Base-by-base conservation (phyloP, 2,113 vertebrate genomes). In the Procavia capensis region DNA sequence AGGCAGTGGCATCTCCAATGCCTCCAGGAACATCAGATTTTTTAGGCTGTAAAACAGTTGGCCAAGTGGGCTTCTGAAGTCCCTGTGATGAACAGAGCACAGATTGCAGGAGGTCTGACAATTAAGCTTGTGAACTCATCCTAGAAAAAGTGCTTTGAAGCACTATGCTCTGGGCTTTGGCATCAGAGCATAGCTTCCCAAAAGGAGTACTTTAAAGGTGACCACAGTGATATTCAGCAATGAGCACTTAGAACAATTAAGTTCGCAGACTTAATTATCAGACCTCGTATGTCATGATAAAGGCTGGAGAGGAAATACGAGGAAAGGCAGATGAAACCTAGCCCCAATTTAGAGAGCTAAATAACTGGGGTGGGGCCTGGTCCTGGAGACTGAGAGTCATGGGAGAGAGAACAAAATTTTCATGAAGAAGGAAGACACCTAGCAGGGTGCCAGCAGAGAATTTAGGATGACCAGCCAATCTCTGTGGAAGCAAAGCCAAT, bases 321-420 rank as follows among this genome's bases (percentile, higher is more conserved):
- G 4, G 4, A 78, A 75, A 78, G 14, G 59, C 16, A 19, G 63
- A 74, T 9, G 17, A 17, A 14, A 27, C 19, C 3, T 11, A 6
- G 64, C 36, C 19, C 59, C n/a, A 4, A 8, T 61, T 14, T n/a
- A 14, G 43, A 74, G 5, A 45, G 50, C 47, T 29, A 8, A 64
- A 54, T 1, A n/a, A 29, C 61, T 25, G 25, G 57, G 17, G 4
- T 36, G 19, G 3, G 25, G 22, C 19, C n/a, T 22, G 43, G 27
- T 2, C 31, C 43, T 68, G 66, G n/a, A 27, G 22, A 2, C 6
- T 36, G 4, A 8, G 36, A 9, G 11, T 29, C 2, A 6, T 1
- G 25, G 27, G 13, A 84, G 5, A 10, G 36, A 80, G 11, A 20
- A 68, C 41, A 43, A 34, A 17, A 45, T 47, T 45, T 25, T 66